Conservation (phyloP, 2,888 invertebrate genomes). For the Thysanoteuthis rhombus region DNA sequence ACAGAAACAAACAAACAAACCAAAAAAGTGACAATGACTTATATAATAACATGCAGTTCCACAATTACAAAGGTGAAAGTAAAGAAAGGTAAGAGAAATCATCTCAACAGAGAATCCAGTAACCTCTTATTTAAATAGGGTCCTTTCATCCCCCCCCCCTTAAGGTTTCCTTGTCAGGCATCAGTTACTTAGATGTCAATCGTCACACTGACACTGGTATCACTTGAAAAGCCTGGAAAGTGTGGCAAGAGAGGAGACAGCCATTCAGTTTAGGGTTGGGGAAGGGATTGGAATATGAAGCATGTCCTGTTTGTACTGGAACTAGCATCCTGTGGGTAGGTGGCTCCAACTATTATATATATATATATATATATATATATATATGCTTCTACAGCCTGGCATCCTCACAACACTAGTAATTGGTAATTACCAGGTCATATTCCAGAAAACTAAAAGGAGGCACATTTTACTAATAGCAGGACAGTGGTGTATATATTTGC, state of each 20-base stretch:
- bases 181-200: not conserved
- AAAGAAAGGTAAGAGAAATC: too few relatives aligned
- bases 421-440: not conserved
- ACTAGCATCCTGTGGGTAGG: conserved; percentile 12
- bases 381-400: not conserved
- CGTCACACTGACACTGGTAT: not conserved
- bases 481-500: not conserved
- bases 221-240: not conserved
- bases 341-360: not conserved
- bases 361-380: not conserved
- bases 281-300: not conserved
- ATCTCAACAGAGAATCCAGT: too few relatives aligned
- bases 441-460: not conserved
- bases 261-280: not conserved
- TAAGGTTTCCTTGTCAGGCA: not conserved
- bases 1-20: too few relatives aligned
- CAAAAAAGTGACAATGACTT: too few relatives aligned
- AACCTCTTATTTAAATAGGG: too few relatives aligned
- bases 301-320: not conserved
- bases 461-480: not conserved
- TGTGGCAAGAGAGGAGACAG: not conserved
- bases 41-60: too few relatives aligned
- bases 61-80: too few relatives aligned
- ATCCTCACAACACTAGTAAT: not conserved
- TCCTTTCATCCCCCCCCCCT: too few relatives aligned